phyloP scores from a whole-genome alignment of 2,888 invertebrate genomes.

The Melinaea menophilus region DNA sequence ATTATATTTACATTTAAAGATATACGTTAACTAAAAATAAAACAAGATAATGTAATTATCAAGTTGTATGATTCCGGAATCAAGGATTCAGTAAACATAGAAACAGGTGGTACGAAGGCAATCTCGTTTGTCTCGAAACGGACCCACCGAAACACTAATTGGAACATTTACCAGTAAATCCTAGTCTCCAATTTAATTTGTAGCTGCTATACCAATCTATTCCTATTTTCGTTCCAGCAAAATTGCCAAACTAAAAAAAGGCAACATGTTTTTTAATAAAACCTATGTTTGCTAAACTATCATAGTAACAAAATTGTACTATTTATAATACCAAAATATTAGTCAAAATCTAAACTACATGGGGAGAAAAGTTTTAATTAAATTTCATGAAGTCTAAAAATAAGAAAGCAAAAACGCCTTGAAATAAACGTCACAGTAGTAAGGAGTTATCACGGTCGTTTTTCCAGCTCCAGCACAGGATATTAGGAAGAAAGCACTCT shows the following conservation, averaged over 20 bases:
- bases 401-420: not conserved
- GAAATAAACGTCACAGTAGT: slow-evolving; percentile 19
- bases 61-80: slow-evolving; percentile 24
- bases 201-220: slow-evolving; percentile 34
- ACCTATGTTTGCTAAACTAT: not conserved
- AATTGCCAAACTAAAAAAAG: slow-evolving; percentile 19
- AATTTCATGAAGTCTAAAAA: not conserved
- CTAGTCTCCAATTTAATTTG: slow-evolving; percentile 68
- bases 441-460: slow-evolving; percentile 24
- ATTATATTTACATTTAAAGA: too few relatives aligned
- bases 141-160: slow-evolving; percentile 68
- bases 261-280: not conserved
- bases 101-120: slow-evolving; percentile 44
- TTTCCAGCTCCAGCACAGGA: slow-evolving; percentile 39
- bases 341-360: not conserved
- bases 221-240: slow-evolving; percentile 17
- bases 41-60: slow-evolving; percentile 9
- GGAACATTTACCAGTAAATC: slow-evolving; percentile 70
- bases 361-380: not conserved
- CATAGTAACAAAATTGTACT: not conserved
- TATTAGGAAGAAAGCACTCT: slow-evolving; percentile 39
- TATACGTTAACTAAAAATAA: too few relatives aligned
- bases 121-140: slow-evolving; percentile 65
- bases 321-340: not conserved
- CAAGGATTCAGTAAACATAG: slow-evolving; percentile 33